Base-by-base conservation (phyloP, 2,888 invertebrate genomes). In the Thelaira solivaga region DNA sequence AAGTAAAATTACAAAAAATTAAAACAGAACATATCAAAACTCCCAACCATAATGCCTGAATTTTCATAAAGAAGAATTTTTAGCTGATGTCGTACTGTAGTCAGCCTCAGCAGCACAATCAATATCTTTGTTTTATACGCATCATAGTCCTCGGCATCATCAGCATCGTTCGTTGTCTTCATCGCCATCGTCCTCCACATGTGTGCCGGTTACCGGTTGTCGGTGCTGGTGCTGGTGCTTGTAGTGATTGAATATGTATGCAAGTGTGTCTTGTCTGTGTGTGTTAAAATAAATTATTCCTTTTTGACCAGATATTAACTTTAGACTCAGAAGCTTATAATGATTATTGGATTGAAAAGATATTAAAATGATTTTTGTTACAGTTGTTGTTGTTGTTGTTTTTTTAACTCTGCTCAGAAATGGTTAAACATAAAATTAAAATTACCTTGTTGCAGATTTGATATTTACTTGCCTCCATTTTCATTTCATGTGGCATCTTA, bases 331-430 rank as follows among this genome's bases (percentile, higher is more conserved):
- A 80, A 81, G 80, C 82, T 65, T 80, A 53, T 77, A 80, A 77
- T 74, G 81, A 81, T 83, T 82, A 80, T 45, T 77, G 86, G 86
- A 86, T 86, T 86, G 85, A 86, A 81, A 83, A 85, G 86, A 86
- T 86, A 86, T 86, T 86, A 86, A 86, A 86, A 83, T 86, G 85
- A 86, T 86, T 86, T 85, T 86, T 85, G 43, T 49, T 73, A 47
- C 16, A 61, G 49, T 47, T 74, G 22, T 39, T 55, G 13, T 31
- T 61, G 10, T 39, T 41, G 4, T 18, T 34, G 16, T 45, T 22
- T 41, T 71, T 71, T 36, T 59, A 45, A 49, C 59, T 39, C 65
- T 59, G 49, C 51, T 59, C 26, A 34, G 26, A 65, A 49, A 49
- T 61, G 71, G 36, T 65, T 65, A 45, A 71, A 71, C 55, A 68